These are phyloP conservation scores for Rhyacichthys aspro DNA, from an alignment of 2,797 vertebrate genomes.

Conservation along the genomic window DNA sequence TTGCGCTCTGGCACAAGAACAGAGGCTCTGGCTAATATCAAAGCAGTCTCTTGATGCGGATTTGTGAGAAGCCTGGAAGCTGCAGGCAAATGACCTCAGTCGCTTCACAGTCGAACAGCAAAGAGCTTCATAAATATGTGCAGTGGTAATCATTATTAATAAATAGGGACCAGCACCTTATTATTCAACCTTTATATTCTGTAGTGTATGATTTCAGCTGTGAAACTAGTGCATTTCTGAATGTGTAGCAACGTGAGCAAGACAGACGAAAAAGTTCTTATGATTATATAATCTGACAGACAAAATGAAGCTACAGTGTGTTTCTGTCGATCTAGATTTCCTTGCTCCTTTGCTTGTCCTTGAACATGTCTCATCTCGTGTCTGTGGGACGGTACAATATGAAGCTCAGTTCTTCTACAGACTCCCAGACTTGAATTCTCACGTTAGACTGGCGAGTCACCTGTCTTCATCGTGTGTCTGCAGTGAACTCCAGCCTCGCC, in stretches of 20 bases:
- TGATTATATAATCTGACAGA: no score
- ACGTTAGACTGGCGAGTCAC: constrained; percentile 43
- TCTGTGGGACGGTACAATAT: no score
- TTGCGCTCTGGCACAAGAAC: constrained; percentile 60
- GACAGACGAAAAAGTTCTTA: no score
- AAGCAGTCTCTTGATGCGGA: constrained; percentile 52
- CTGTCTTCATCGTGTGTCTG: constrained; percentile 39
- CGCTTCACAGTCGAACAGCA: constrained; percentile 24
- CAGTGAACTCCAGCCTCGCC: constrained; percentile 41
- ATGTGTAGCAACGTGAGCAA: no score
- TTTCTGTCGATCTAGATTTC: no score
- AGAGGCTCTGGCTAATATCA: constrained; percentile 57
- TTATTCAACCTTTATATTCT: not conserved
- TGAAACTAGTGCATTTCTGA: no score
- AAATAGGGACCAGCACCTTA: not conserved
- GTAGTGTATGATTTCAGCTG: no score
- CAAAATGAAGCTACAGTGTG: no score
- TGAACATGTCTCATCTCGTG: no score
- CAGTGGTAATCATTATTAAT: not conserved
- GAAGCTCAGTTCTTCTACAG: constrained; percentile 12
- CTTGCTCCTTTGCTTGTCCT: no score
- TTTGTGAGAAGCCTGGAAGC: constrained; percentile 45
- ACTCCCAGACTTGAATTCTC: constrained; percentile 39
- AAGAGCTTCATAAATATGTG: constrained; percentile 21
- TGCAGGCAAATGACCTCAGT: constrained; percentile 33